These are phyloP conservation scores for Amphilophus citrinellus DNA, from an alignment of 2,113 vertebrate species.

Conservation along the genomic window DNA sequence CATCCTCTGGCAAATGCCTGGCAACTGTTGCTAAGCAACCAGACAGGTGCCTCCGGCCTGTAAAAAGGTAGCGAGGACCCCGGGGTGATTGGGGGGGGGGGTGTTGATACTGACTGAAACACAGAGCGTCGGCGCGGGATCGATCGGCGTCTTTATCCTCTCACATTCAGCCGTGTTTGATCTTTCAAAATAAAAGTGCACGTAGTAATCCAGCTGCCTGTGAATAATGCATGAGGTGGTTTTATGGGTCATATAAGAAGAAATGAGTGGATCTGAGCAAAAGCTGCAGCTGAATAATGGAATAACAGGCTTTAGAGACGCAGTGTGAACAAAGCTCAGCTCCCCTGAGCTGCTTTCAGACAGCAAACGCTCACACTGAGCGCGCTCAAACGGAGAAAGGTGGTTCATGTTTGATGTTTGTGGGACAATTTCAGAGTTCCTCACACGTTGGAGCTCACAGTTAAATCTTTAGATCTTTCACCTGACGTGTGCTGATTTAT, in stretches of 20 bases:
- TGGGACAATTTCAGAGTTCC: neutral
- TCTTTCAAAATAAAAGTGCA: slow-evolving; percentile 4
- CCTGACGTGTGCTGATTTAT: neutral
- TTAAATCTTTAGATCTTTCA: neutral
- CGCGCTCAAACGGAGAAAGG: neutral
- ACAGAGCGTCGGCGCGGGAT: neutral
- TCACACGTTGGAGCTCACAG: neutral
- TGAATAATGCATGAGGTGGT: neutral
- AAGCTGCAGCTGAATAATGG: neutral
- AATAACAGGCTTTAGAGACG: neutral
- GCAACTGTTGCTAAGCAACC: slow-evolving; percentile 64
- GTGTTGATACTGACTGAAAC: neutral
- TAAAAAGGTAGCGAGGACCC: neutral
- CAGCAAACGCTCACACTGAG: neutral
- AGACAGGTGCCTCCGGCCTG: neutral
- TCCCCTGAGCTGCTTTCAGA: neutral
- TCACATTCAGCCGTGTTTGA: neutral
- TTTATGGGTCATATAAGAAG: neutral
- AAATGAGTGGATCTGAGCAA: neutral
- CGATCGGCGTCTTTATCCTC: neutral
- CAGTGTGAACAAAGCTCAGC: neutral
- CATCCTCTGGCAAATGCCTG: slow-evolving; percentile 23
- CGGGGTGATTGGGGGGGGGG: neutral
- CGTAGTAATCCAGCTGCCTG: neutral
- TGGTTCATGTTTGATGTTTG: neutral